Conservation (phyloP, 2,888 invertebrate species). For the Chrysomela aeneicollis region DNA sequence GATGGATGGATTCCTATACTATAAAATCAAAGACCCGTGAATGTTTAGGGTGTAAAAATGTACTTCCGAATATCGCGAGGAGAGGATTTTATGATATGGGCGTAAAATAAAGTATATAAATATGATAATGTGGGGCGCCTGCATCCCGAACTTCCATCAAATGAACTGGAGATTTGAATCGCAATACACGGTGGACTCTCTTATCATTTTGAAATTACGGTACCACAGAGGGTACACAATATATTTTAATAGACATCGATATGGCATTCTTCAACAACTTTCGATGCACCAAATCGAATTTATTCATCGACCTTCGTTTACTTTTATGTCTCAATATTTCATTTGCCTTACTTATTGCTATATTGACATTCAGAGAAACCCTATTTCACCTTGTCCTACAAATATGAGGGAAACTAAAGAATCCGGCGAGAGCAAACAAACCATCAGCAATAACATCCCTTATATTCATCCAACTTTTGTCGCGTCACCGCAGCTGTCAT, state of each 20-base stretch:
- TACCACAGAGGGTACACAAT: too few species aligned
- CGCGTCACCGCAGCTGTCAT: conserved; percentile 48
- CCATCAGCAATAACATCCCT: conserved; percentile 44
- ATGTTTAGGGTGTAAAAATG: conserved; percentile 45
- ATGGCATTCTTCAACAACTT: too few species aligned
- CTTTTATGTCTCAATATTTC: too few species aligned
- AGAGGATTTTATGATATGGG: conserved; percentile 43
- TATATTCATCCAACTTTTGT: conserved; percentile 36
- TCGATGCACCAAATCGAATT: too few species aligned
- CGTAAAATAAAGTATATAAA: conserved; percentile 41
- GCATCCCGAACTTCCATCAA: conserved; percentile 16
- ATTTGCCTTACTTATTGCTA: too few species aligned
- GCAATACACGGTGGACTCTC: too few species aligned
- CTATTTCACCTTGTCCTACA: too few species aligned
- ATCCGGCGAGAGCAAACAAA: neutral
- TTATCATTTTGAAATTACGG: too few species aligned
- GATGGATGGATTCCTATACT: conserved; percentile 17
- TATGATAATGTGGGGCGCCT: conserved; percentile 28
- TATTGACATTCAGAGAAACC: too few species aligned
- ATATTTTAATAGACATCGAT: too few species aligned
- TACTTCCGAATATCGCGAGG: conserved; percentile 18
- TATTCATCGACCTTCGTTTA: too few species aligned
- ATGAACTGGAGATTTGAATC: conserved; percentile 20
- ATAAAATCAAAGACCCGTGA: conserved; percentile 50
- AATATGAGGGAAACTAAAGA: neutral